phyloP scores from a whole-genome alignment of 1,140 invertebrate species.

The Meloidogyne hapla region DNA sequence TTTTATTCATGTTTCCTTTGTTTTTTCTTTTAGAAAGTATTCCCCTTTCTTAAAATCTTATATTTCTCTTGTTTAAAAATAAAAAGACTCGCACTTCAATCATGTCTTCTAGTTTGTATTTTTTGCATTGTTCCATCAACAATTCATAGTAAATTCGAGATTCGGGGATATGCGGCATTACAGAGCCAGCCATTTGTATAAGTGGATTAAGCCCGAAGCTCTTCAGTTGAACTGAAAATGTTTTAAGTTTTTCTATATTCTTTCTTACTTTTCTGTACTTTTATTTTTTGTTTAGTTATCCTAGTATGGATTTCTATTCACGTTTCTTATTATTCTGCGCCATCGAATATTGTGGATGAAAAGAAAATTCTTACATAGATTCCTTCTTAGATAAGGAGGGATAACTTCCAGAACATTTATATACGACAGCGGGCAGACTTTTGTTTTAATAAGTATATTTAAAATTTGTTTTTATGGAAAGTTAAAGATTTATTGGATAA shows the following conservation, averaged over 20 bases:
- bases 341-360: neutral
- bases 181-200: constrained; percentile 59
- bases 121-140: constrained; percentile 49
- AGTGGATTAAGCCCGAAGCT: constrained; percentile 39
- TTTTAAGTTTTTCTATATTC: neutral
- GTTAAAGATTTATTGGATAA: too few relatives aligned
- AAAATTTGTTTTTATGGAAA: too few relatives aligned
- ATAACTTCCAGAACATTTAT: too few relatives aligned
- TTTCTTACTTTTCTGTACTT: neutral
- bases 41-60: neutral
- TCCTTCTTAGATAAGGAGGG: too few relatives aligned
- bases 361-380: too few relatives aligned
- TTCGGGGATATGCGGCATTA: constrained; percentile 64
- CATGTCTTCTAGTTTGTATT: constrained; percentile 52
- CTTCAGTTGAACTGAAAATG: constrained; percentile 43
- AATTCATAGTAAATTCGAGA: constrained; percentile 58
- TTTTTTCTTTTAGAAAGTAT: neutral
- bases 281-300: too few relatives aligned
- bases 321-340: neutral
- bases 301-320: too few relatives aligned
- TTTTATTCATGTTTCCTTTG: too few relatives aligned
- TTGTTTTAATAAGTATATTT: too few relatives aligned
- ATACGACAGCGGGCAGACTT: too few relatives aligned
- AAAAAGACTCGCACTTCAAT: constrained; percentile 32
- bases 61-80: neutral